A percentile compares a stretch with the other conserved stretches of the same genome.
Evolutionary conservation across 2,113 vertebrate genomes (phyloP).

Genomic region (Microcebus murinus): DNA sequence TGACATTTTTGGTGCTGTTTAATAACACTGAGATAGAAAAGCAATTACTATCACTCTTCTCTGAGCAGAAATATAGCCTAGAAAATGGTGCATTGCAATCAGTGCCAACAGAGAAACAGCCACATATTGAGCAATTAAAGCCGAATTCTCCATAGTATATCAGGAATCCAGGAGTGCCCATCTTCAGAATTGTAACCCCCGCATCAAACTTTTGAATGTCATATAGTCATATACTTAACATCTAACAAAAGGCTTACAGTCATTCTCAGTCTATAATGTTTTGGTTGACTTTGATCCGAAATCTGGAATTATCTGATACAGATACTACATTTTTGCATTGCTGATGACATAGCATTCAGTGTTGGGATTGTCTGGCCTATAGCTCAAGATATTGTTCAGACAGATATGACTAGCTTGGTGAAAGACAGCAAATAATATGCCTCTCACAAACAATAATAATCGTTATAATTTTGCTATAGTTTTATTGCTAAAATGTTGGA

Average conservation of each 20-base stretch:
- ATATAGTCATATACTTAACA: neutral
- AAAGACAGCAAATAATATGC: neutral
- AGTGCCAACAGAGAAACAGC: neutral
- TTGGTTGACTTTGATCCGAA: neutral
- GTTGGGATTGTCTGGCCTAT: neutral
- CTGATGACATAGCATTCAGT: neutral
- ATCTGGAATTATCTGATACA: neutral
- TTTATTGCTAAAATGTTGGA: neutral
- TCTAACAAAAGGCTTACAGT: neutral
- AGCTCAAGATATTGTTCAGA: neutral
- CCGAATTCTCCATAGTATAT: neutral
- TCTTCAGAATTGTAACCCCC: neutral
- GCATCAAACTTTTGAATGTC: neutral
- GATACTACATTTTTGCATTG: neutral
- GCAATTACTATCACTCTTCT: neutral
- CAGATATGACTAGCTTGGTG: neutral
- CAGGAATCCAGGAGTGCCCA: neutral
- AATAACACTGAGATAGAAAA: constrained; percentile 29
- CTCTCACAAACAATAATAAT: neutral
- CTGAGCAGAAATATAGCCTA: neutral
- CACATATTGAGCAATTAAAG: neutral
- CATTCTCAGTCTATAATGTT: neutral
- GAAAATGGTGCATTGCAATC: neutral
- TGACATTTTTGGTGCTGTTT: neutral
- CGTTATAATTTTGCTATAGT: neutral